Base-by-base conservation (phyloP, 23 tunicate genomes). In the Halocynthia aurantium region DNA sequence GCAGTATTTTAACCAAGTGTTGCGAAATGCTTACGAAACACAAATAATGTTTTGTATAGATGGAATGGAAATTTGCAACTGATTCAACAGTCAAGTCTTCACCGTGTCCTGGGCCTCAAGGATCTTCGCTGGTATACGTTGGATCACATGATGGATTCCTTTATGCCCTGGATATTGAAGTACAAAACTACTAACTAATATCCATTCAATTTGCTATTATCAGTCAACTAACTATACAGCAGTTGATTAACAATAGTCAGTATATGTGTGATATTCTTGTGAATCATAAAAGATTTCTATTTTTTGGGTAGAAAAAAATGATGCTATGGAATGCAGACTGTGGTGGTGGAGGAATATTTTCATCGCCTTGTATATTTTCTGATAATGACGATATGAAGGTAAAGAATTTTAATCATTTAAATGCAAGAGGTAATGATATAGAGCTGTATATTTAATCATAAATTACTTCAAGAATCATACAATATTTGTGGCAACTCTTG, bases 81-180 rank as follows among this genome's bases (percentile, higher is more conserved):
- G 98, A 85, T 8, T 84, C 67, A 40, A 84, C 86, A 61, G 98
- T 92, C n/a, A 92, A 92, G 75, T 52, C 76, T 52, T 92, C 98
- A 8, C 92, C 92, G 8, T 86, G 92, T 74, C 81, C 86, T 20
- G 81, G 84, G 5, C 13, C 69, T 20, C 12, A 31, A 15, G 83
- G 56, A 19, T 67, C 77, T 15, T 75, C 82, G 8, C 19, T 62
- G n/a, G 78, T 86, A 10, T 86, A 62, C 56, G 60, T 78, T 68
- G 92, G 88, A 53, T 92, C 98, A 6, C 98, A 92, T 66, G 92
- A 86, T 78, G 98, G 92, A 8, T 60, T 50, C 73, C n/a, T 92
- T 52, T 92, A 86, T 61, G 78, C 88, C 55, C 80, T 92, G 8
- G 79, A 92, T 82, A 57, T 77, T 0, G 50, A 86, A 61, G 98